Evolutionary conservation across 2,113 vertebrate genomes (phyloP).

Genomic region (Bathybates hornii): DNA sequence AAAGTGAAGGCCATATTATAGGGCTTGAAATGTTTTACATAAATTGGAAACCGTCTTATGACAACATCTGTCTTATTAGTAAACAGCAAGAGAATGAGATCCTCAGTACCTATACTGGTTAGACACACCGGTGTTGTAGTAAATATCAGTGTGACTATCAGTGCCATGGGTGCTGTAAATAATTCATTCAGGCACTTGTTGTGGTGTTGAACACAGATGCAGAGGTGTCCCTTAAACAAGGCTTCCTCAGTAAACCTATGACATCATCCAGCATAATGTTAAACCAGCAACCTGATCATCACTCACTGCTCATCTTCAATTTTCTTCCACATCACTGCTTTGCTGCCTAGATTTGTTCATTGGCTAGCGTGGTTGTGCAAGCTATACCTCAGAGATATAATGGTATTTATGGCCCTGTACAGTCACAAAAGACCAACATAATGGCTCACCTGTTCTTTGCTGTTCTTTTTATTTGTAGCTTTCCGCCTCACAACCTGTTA

Average conservation of each 20-base stretch:
- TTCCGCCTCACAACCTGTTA: background rate
- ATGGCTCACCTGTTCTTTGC: background rate
- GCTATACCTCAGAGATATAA: background rate
- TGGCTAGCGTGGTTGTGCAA: background rate
- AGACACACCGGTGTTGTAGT: background rate
- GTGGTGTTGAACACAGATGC: conserved; percentile 28
- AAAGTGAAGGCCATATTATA: background rate
- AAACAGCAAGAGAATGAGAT: background rate
- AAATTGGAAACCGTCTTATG: background rate
- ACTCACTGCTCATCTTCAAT: background rate
- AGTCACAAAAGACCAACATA: background rate
- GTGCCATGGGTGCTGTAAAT: conserved; percentile 12
- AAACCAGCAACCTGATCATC: background rate
- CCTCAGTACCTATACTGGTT: background rate
- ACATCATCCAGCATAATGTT: background rate
- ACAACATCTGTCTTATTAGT: background rate
- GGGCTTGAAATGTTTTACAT: background rate
- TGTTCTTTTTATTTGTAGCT: background rate
- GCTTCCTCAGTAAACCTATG: background rate
- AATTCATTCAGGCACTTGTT: conserved; percentile 29
- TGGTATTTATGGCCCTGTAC: background rate
- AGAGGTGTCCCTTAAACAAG: conserved; percentile 16
- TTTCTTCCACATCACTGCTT: background rate
- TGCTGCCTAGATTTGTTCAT: background rate
- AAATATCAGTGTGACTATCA: background rate